phyloP scores from a whole-genome alignment of 2,888 invertebrate species.

The Serripes groenlandicus region DNA sequence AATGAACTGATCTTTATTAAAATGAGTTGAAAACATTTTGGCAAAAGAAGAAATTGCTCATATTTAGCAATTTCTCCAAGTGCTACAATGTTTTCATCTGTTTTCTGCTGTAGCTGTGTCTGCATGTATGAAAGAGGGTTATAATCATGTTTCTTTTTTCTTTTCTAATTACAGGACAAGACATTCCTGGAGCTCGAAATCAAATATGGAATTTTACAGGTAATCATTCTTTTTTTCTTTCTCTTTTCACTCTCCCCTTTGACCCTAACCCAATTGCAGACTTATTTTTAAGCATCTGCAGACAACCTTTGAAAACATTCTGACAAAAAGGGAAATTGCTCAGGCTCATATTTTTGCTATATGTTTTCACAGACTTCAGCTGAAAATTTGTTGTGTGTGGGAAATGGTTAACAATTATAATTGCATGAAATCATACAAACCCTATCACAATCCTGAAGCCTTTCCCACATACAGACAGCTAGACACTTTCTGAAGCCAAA shows the following conservation, averaged over 20 bases:
- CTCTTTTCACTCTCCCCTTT: neutral
- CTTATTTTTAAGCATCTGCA: neutral
- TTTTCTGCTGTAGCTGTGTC: neutral
- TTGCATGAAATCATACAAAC: neutral
- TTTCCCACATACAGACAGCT: too few relatives aligned
- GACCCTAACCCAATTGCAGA: neutral
- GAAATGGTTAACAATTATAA: neutral
- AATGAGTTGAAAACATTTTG: neutral
- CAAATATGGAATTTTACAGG: constrained; percentile 97
- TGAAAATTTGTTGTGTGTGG: neutral
- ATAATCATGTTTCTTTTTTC: neutral
- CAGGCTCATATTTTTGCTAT: too few relatives aligned
- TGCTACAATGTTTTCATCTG: neutral
- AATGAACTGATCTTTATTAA: neutral
- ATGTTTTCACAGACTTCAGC: too few relatives aligned
- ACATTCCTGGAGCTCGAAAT: constrained; percentile 96
- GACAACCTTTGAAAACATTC: neutral
- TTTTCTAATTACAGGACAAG: constrained; percentile 90
- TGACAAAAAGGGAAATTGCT: neutral
- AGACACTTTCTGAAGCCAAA: neutral
- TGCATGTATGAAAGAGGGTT: too few relatives aligned
- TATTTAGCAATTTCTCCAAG: neutral
- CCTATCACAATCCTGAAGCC: too few relatives aligned
- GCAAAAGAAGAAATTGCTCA: neutral
- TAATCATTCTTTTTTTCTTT: constrained; percentile 84